Base-by-base conservation (phyloP, 2,797 vertebrate species). In the Sebastes steindachneri region DNA sequence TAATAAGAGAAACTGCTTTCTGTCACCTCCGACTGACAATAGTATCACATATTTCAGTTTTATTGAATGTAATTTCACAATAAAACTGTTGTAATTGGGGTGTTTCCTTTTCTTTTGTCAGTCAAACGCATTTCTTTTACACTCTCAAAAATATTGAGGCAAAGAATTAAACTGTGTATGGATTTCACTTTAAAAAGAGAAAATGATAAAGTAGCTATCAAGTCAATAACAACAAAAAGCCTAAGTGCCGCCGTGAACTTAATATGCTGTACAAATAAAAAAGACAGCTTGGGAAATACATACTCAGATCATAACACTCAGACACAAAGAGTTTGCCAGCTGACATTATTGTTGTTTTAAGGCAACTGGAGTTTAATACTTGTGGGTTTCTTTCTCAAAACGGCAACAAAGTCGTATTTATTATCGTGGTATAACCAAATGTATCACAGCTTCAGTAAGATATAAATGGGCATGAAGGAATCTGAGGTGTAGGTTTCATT, bases 281-380 rank as follows among this genome's bases (percentile, higher is more conserved):
- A 55, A 66, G 35, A 26, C 2, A 68, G 55, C 45, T 21, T 29
- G 28, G 66, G 10, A 79, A 71, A 75, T 31, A 37, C 64, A 80
- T 25, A 41, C 19, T 45, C 59, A 14, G 23, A 33, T 60, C 41
- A 75, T 31, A 60, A 63, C 33, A 41, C 9, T 37, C 23, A 11
- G 17, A 9, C 45, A 17, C 15, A 37, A 3, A 29, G 69, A 75
- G 69, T 71, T 77, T 45, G 25, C 23, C 57, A 67, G 23, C 41
- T 74, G 33, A 75, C 23, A 65, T 37, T 67, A 74, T 54, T 21
- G 19, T 55, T 11, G 7, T 64, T 77, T 77, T 67, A 53, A 59
- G 54, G 29, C 2, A 1, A 75, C 11, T 12, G 3, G 15, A 41
- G 45, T 75, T 31, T 57, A 68, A 51, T 45, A 9, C 4, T n/a